phyloP scores from a whole-genome alignment of 2,888 invertebrate genomes.

The Orchesella flavescens region DNA sequence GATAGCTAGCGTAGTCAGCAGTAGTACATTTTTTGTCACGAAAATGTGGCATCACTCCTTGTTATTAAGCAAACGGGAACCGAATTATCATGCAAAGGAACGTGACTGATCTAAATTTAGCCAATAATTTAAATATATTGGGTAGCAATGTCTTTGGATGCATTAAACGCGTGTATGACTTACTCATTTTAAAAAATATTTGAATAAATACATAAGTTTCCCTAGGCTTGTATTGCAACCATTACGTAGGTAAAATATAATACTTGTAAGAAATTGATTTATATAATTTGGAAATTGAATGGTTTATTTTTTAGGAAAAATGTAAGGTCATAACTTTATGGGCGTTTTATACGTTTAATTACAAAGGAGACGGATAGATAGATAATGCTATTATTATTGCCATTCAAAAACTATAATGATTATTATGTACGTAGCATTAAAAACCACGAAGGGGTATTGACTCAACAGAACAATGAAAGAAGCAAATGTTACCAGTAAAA shows the following conservation, averaged over 20 bases:
- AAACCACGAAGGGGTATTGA: conserved; percentile 63
- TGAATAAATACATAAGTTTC: background rate
- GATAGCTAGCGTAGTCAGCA: background rate
- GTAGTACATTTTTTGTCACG: background rate
- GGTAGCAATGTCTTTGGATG: background rate
- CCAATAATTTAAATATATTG: conserved; percentile 39
- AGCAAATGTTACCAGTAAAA: conserved; percentile 70
- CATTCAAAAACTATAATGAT: too few species aligned
- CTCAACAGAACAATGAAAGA: conserved; percentile 62
- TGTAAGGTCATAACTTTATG: too few species aligned
- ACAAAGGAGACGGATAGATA: too few species aligned
- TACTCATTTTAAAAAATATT: background rate
- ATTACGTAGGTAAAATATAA: too few species aligned
- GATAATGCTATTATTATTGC: too few species aligned
- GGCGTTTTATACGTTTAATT: too few species aligned
- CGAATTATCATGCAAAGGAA: conserved; percentile 47
- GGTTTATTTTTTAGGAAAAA: too few species aligned
- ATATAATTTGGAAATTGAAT: too few species aligned
- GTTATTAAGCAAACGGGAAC: conserved; percentile 8
- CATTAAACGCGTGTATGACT: too few species aligned
- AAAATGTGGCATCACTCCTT: conserved; percentile 1
- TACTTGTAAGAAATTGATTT: too few species aligned
- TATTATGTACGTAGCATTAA: background rate
- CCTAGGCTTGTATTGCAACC: too few species aligned
- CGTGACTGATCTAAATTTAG: conserved; percentile 65